phyloP scores from a whole-genome alignment of 2,797 vertebrate species.

The Acrossocheilus fasciatus region DNA sequence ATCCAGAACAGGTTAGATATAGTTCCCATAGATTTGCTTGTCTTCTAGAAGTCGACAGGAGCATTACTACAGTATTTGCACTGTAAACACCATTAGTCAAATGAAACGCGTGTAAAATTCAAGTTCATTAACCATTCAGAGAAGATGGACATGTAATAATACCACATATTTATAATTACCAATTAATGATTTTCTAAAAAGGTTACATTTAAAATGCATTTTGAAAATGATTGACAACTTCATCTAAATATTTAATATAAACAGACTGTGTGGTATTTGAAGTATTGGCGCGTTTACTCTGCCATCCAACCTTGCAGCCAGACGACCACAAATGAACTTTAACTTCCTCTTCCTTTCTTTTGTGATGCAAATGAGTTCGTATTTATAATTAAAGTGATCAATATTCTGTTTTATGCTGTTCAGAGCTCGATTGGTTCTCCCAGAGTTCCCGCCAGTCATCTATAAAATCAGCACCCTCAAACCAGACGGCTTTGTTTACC shows the following conservation, averaged over 20 bases:
- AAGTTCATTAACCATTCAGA: neutral
- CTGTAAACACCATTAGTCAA: neutral
- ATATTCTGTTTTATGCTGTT: slow-evolving; percentile 35
- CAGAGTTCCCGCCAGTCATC: neutral
- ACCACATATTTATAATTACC: neutral
- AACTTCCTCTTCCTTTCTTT: slow-evolving; percentile 1
- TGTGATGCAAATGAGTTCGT: slow-evolving; percentile 28
- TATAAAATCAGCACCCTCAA: slow-evolving; percentile 11
- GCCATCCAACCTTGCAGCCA: neutral
- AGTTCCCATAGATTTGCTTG: neutral
- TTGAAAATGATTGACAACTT: neutral
- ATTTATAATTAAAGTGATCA: slow-evolving; percentile 44
- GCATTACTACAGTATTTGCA: neutral
- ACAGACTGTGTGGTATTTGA: slow-evolving; percentile 7
- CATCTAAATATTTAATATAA: neutral
- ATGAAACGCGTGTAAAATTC: neutral
- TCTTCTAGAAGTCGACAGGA: neutral
- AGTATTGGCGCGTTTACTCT: neutral
- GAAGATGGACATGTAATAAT: neutral
- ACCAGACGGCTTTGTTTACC: slow-evolving; percentile 22
- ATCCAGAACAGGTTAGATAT: neutral
- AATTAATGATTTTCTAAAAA: neutral
- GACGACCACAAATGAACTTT: neutral
- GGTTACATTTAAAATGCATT: neutral
- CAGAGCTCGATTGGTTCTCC: slow-evolving; percentile 4